A percentile compares a stretch with the other conserved stretches of the same genome.
Conservation (phyloP, 2,888 invertebrate species). For the Clusia tigrina region DNA sequence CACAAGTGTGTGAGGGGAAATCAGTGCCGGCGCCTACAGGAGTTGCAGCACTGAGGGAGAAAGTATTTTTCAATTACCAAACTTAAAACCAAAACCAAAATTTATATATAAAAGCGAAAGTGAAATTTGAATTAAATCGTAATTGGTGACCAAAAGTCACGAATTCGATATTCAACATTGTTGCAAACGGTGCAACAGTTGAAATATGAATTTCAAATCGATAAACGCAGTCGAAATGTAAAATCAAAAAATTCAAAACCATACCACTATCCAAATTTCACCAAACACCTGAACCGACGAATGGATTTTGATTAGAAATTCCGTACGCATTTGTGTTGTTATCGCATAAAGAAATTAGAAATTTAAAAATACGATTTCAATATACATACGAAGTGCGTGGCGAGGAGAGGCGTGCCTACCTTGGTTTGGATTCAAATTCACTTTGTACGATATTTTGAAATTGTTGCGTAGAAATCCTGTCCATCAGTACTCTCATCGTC, state of each 20-base stretch:
- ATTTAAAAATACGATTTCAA: slow-evolving; percentile 15
- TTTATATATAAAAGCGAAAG: slow-evolving; percentile 46
- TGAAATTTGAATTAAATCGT: slow-evolving; percentile 31
- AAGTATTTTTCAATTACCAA: slow-evolving; percentile 42
- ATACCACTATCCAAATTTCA: slow-evolving; percentile 41
- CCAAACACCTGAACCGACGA: slow-evolving; percentile 23
- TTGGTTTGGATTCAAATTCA: background rate
- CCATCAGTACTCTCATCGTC: slow-evolving; percentile 13
- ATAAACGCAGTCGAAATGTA: slow-evolving; percentile 40
- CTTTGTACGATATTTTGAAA: slow-evolving; percentile 36
- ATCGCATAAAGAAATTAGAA: background rate
- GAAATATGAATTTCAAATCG: slow-evolving; percentile 49
- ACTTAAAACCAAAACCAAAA: background rate
- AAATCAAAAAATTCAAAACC: background rate
- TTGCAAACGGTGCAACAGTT: slow-evolving; percentile 26
- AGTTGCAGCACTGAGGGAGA: slow-evolving; percentile 42
- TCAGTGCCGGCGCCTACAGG: slow-evolving; percentile 1
- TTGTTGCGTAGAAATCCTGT: slow-evolving; percentile 53
- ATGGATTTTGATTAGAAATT: slow-evolving; percentile 44
- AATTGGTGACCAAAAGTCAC: slow-evolving; percentile 12
- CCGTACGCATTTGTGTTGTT: slow-evolving; percentile 36
- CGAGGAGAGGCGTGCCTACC: background rate
- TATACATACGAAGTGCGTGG: slow-evolving; percentile 1
- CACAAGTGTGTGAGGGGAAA: slow-evolving; percentile 14
- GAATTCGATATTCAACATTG: slow-evolving; percentile 13